Conservation (phyloP, 2,888 invertebrate species). For the Ormyrus labotus region DNA sequence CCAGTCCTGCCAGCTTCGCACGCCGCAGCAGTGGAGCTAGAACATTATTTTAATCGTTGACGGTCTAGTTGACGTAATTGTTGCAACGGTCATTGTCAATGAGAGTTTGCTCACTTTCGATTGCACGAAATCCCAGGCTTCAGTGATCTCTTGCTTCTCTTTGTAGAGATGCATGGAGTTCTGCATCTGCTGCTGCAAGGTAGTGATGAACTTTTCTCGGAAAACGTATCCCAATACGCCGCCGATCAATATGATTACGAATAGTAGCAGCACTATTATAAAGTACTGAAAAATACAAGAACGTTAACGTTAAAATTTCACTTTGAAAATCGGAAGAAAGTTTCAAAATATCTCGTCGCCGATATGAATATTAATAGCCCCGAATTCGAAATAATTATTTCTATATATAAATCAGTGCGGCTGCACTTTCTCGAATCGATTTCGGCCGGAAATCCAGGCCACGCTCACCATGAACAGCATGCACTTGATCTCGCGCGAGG, state of each 20-base stretch:
- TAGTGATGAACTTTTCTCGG: conserved; percentile 87
- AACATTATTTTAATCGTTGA: neutral
- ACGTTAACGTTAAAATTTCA: too few species aligned
- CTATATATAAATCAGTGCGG: too few species aligned
- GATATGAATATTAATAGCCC: too few species aligned
- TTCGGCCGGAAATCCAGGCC: too few species aligned
- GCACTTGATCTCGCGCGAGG: conserved; percentile 95
- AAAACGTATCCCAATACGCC: conserved; percentile 95
- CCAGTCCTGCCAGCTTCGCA: conserved; percentile 87
- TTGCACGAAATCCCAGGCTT: conserved; percentile 94
- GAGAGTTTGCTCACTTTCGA: conserved; percentile 76
- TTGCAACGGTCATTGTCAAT: too few species aligned
- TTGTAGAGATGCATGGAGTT: conserved; percentile 86
- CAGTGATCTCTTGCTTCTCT: conserved; percentile 82
- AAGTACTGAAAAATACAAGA: conserved; percentile 84
- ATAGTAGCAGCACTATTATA: conserved; percentile 90
- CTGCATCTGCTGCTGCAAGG: conserved; percentile 87
- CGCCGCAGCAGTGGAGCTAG: conserved; percentile 90
- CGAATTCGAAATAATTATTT: too few species aligned
- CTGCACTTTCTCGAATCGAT: too few species aligned
- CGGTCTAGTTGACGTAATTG: too few species aligned
- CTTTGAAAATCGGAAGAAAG: too few species aligned
- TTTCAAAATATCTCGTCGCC: too few species aligned
- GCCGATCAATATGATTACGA: conserved; percentile 92
- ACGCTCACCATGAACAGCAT: conserved; percentile 88